Evolutionary conservation across 2,797 vertebrate genomes (phyloP).

Genomic region (Fringilla coelebs): DNA sequence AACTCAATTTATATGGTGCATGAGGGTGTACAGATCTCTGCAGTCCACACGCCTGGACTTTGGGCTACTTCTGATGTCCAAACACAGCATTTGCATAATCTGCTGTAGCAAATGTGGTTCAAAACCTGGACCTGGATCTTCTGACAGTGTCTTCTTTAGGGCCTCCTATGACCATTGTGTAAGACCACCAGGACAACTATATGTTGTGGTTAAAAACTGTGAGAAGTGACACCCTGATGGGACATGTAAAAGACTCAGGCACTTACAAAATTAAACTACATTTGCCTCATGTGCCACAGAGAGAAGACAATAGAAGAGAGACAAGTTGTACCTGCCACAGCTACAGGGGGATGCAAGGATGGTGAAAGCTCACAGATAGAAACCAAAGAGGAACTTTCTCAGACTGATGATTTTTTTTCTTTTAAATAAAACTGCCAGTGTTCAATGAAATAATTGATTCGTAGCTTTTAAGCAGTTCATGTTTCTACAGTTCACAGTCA

Average conservation of each 20-base stretch:
- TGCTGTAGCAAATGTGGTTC: background rate
- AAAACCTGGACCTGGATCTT: background rate
- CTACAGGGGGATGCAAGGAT: background rate
- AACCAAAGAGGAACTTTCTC: background rate
- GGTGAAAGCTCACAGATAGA: background rate
- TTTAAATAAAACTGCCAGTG: background rate
- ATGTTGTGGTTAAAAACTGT: background rate
- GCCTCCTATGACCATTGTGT: accelerated
- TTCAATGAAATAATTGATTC: background rate
- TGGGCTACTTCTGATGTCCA: background rate
- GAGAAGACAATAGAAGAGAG: background rate
- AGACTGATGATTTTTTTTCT: background rate
- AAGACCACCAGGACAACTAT: background rate
- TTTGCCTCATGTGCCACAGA: accelerated
- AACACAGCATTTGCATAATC: background rate
- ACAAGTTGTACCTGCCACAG: background rate
- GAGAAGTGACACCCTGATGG: background rate
- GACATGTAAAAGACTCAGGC: background rate
- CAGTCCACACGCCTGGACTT: background rate
- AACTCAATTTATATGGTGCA: background rate
- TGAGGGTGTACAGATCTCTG: background rate
- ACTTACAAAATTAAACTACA: background rate
- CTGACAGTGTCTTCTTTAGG: background rate
- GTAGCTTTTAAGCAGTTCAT: background rate
- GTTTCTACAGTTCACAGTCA: background rate